Evolutionary conservation across 1,140 invertebrate genomes (phyloP).

Genomic region (Scaptomyza montana): DNA sequence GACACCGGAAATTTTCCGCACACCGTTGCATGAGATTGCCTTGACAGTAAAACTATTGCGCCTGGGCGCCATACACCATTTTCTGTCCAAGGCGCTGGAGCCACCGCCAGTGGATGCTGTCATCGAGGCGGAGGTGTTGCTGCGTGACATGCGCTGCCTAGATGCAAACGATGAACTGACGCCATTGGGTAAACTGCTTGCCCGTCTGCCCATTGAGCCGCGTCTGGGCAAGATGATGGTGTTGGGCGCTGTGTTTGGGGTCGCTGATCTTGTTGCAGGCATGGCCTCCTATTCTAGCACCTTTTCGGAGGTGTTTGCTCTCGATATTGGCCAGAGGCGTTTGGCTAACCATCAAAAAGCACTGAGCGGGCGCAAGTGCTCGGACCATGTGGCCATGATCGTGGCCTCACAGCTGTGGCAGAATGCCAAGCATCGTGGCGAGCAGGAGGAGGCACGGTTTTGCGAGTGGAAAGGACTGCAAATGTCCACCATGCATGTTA

Average conservation of each 20-base stretch:
- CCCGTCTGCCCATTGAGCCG: conserved; percentile 95
- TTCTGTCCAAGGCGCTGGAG: conserved; percentile 96
- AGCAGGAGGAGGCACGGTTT: conserved; percentile 91
- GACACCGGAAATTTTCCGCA: conserved; percentile 98
- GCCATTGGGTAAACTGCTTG: conserved; percentile 95
- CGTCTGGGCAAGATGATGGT: conserved; percentile 98
- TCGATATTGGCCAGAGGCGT: conserved; percentile 87
- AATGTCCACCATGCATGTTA: conserved; percentile 94
- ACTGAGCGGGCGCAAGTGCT: conserved; percentile 93
- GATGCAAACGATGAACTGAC: conserved; percentile 93
- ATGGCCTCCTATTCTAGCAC: conserved; percentile 97
- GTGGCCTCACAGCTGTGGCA: conserved; percentile 96
- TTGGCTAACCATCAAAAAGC: conserved; percentile 91
- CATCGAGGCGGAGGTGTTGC: conserved; percentile 92
- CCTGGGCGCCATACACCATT: conserved; percentile 95
- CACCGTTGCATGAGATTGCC: conserved; percentile 95
- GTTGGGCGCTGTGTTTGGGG: conserved; percentile 92
- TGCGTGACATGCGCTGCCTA: conserved; percentile 94
- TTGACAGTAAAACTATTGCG: conserved; percentile 91
- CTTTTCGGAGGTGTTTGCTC: conserved; percentile 94
- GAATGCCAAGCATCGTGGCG: conserved; percentile 89
- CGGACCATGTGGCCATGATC: conserved; percentile 97
- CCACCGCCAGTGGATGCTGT: conserved; percentile 97
- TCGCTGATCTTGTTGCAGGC: conserved; percentile 94
- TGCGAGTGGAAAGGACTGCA: conserved; percentile 96